Evolutionary conservation across 2,888 invertebrate genomes (phyloP).

Genomic region (Lasioglossum villosulum): DNA sequence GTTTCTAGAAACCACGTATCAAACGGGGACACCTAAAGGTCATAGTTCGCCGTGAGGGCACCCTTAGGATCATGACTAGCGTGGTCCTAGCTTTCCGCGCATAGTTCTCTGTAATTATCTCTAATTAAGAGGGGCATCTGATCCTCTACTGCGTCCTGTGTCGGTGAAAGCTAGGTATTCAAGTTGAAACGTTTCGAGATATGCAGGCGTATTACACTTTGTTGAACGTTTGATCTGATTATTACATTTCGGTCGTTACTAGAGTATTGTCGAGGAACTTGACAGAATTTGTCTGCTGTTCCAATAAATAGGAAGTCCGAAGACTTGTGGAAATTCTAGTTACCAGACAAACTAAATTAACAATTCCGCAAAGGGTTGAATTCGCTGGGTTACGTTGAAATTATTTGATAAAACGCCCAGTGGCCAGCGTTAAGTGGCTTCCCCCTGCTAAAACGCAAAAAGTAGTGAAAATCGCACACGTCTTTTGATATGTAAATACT

Average conservation of each 20-base stretch:
- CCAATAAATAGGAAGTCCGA: background rate
- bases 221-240: conserved; percentile 27
- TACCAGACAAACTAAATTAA: background rate
- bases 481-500: too few species aligned
- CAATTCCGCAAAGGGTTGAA: too few species aligned
- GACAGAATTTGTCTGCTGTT: background rate
- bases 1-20: conserved; percentile 38
- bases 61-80: conserved; percentile 12
- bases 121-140: conserved; percentile 55
- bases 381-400: too few species aligned
- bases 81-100: conserved; percentile 25
- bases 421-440: background rate
- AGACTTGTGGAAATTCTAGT: background rate
- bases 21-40: conserved; percentile 50
- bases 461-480: too few species aligned
- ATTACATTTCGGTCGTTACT: conserved; percentile 1
- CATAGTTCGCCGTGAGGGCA: conserved; percentile 41
- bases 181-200: conserved; percentile 8
- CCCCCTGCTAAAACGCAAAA: background rate
- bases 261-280: conserved; percentile 6
- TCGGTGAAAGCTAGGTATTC: conserved; percentile 7
- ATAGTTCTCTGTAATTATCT: conserved; percentile 52
- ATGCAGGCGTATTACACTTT: background rate
- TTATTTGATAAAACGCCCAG: background rate
- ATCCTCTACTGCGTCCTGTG: background rate